Percentiles rank a stretch among this genome's conserved stretches.
Conservation (phyloP, 2,888 invertebrate species). For the Dicroscelio sp. region DNA sequence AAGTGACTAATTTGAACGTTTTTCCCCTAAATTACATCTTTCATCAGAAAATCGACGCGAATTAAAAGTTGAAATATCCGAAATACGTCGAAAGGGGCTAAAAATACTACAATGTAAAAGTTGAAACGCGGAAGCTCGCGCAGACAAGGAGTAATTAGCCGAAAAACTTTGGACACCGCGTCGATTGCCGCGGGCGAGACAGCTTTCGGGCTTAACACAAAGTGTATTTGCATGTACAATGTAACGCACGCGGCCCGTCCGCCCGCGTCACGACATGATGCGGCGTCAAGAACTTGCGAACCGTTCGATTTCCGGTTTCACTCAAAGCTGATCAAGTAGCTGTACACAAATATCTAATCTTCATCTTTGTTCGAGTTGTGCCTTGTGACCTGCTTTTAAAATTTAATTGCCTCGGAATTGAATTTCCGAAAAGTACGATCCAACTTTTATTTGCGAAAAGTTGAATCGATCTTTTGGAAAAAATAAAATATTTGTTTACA, state of each 20-base stretch:
- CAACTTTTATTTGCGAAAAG: slow-evolving; percentile 32
- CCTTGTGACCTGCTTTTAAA: slow-evolving; percentile 66
- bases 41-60: no score
- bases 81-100: neutral
- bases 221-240: slow-evolving; percentile 65
- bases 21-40: no score
- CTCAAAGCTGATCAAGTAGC: slow-evolving; percentile 71
- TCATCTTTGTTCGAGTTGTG: slow-evolving; percentile 48
- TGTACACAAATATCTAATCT: slow-evolving; percentile 64
- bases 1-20: no score
- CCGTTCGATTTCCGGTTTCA: slow-evolving; percentile 71
- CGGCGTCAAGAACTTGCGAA: slow-evolving; percentile 82
- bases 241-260: slow-evolving; percentile 61
- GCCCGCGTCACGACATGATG: slow-evolving; percentile 67
- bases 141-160: slow-evolving; percentile 76
- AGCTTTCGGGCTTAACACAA: slow-evolving; percentile 55
- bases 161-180: slow-evolving; percentile 81
- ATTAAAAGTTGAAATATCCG: slow-evolving; percentile 15
- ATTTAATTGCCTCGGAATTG: slow-evolving; percentile 63
- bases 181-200: slow-evolving; percentile 71
- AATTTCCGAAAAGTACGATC: slow-evolving; percentile 55
- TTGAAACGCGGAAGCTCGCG: slow-evolving; percentile 52
- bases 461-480: no score
- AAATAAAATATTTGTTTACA: no score
- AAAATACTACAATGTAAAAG: slow-evolving; percentile 8